A percentile compares a stretch with the other conserved stretches of the same genome.
These are phyloP conservation scores for Falco rusticolus DNA, from an alignment of 2,797 vertebrate genomes.

Conservation along the genomic window DNA sequence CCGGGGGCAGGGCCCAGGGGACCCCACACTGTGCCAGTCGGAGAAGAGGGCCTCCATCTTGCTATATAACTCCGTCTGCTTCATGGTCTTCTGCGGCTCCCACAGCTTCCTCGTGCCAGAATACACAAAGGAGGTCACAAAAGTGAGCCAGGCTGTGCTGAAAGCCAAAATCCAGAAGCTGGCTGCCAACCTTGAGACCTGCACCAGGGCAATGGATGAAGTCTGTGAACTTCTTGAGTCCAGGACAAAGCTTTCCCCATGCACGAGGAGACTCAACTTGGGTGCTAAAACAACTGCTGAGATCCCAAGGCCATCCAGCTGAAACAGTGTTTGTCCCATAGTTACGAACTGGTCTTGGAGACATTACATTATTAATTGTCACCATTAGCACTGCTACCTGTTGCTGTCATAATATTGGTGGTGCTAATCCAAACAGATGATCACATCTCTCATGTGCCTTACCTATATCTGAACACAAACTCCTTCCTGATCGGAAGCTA, in stretches of 20 bases:
- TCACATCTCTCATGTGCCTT: background rate
- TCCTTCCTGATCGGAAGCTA: background rate
- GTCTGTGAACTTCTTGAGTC: conserved; percentile 75
- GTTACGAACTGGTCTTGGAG: background rate
- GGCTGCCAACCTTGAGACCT: conserved; percentile 77
- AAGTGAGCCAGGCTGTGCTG: conserved; percentile 75
- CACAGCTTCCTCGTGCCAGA: conserved; percentile 76
- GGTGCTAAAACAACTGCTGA: background rate
- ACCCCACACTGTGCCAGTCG: conserved; percentile 63
- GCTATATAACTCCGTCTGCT: conserved; percentile 75
- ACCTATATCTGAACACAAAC: background rate
- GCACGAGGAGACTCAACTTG: background rate
- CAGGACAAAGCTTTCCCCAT: conserved; percentile 9
- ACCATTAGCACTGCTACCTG: background rate
- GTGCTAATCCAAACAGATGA: background rate
- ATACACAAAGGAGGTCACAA: conserved; percentile 72
- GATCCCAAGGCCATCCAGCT: background rate
- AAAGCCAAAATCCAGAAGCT: conserved; percentile 81
- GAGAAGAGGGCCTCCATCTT: conserved; percentile 75
- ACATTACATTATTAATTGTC: background rate
- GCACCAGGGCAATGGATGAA: conserved; percentile 76
- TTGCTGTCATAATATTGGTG: background rate
- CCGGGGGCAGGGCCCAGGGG: conserved; percentile 60
- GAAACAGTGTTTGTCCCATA: background rate
- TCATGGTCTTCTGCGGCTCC: conserved; percentile 75